Base-by-base conservation (phyloP, 2,113 vertebrate genomes). In the Ursus arctos region DNA sequence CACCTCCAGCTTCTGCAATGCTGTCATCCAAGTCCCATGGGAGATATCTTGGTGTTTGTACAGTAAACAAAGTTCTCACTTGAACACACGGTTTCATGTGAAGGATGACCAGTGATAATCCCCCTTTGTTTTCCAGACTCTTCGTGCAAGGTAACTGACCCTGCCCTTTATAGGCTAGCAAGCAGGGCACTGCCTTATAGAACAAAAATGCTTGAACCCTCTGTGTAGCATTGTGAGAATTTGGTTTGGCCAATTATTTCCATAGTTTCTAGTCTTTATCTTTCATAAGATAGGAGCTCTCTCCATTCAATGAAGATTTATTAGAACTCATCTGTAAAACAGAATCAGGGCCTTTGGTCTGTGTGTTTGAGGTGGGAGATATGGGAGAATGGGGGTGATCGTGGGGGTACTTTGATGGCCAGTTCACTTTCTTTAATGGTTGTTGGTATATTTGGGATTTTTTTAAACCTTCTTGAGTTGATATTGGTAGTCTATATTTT, bases 101-200 rank as follows among this genome's bases (percentile, higher is more conserved):
- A 55, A 53, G 40, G 57, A 55, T 22, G 61, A 4, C 47, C 26
- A 18, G 5, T 26, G 40, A n/a, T 5, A 40, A 31, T 33, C 21
- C 28, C 5, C 12, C 40, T 89, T 74, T 67, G 36, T 47, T 26
- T 55, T 10, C 85, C 49, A 40, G 24, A 36, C 7, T 11, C 10
- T 59, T 88, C 31, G 3, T n/a, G 16, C n/a, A 61, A 22, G n/a
- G 26, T 13, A n/a, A 26, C 14, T 0, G 18, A 76, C 1, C 3
- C n/a, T 16, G 18, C 40, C 51, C 4, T 51, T 59, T 24, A 8
- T 7, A 24, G n/a, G 43, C 26, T 1, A 31, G n/a, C 0, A 9
- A 47, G 55, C 40, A 31, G 22, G 15, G 47, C 26, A 0, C 36
- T 2, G 7, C 77, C 69, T 83, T 67, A 22, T 3, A 49, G 33